Percentiles rank a stretch among this genome's conserved stretches.
These are phyloP conservation scores for Adineta ricciae DNA, from an alignment of 2,888 invertebrate species.

Conservation along the genomic window DNA sequence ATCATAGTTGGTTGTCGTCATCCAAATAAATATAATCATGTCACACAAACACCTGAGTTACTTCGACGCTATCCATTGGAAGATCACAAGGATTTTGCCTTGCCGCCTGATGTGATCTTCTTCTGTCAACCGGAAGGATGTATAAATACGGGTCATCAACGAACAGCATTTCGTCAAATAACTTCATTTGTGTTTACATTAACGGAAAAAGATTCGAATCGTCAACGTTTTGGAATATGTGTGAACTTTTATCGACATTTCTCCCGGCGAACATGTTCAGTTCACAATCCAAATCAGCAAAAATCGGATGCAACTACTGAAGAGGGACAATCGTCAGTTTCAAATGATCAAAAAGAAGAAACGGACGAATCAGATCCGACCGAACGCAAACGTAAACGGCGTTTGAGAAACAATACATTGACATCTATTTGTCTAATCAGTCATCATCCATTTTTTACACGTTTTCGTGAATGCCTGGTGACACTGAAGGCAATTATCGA, in stretches of 20 bases:
- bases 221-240: constrained; percentile 73
- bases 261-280: not conserved
- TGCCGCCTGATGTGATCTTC: constrained; percentile 94
- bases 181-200: constrained; percentile 93
- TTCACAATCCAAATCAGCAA: constrained; percentile 27
- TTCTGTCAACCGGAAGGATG: constrained; percentile 99
- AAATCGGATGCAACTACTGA: not conserved
- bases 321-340: too few relatives aligned
- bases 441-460: constrained; percentile 97
- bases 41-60: constrained; percentile 74
- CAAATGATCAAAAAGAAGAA: constrained; percentile 35
- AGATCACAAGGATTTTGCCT: constrained; percentile 88
- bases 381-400: constrained; percentile 25
- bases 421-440: constrained; percentile 93
- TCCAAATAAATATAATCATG: constrained; percentile 53
- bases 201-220: constrained; percentile 92
- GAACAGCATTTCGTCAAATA: constrained; percentile 68
- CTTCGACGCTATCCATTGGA: constrained; percentile 79
- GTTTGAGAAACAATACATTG: constrained; percentile 69
- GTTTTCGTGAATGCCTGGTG: constrained; percentile 91
- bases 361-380: constrained; percentile 21
- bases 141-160: constrained; percentile 49
- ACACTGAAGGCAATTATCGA: constrained; percentile 88
- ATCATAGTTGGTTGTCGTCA: constrained; percentile 81
- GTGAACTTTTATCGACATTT: constrained; percentile 79